Conservation (phyloP, 2,113 vertebrate genomes). For the Hippocampus guttulatus region DNA sequence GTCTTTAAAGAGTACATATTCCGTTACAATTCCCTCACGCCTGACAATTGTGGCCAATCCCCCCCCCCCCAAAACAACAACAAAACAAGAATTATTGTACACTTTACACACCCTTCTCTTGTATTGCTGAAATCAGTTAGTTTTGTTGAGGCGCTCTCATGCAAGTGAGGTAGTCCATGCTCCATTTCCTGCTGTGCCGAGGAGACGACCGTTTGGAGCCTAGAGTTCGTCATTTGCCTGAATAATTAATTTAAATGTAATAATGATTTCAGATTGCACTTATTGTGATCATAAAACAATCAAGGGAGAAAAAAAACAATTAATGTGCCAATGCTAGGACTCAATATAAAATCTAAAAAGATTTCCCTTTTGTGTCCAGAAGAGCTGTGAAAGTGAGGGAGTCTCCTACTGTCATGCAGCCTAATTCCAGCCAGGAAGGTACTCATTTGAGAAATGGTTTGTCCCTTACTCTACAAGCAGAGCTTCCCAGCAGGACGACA, state of each 20-base stretch:
- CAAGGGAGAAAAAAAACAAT: too few species aligned
- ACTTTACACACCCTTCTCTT: neutral
- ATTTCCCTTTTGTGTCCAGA: conserved; percentile 53
- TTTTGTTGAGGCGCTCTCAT: neutral
- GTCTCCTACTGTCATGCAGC: conserved; percentile 78
- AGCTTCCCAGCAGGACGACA: conserved; percentile 57
- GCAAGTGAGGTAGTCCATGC: neutral
- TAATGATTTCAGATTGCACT: too few species aligned
- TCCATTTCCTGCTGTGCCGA: neutral
- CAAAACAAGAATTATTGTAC: neutral
- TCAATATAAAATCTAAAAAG: neutral
- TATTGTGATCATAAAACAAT: too few species aligned
- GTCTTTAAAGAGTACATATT: too few species aligned
- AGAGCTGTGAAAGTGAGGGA: conserved; percentile 60
- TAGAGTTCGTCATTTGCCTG: too few species aligned
- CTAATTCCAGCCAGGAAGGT: conserved; percentile 65
- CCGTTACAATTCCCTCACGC: too few species aligned
- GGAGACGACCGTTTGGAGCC: too few species aligned
- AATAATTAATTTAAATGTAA: too few species aligned
- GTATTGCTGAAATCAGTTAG: neutral
- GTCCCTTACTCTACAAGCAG: conserved; percentile 64
- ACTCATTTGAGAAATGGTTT: conserved; percentile 59
- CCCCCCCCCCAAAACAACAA: too few species aligned
- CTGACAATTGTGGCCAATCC: too few species aligned
- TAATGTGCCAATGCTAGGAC: too few species aligned